Conservation (phyloP, 2,888 invertebrate genomes). For the Lepidonotus clava region DNA sequence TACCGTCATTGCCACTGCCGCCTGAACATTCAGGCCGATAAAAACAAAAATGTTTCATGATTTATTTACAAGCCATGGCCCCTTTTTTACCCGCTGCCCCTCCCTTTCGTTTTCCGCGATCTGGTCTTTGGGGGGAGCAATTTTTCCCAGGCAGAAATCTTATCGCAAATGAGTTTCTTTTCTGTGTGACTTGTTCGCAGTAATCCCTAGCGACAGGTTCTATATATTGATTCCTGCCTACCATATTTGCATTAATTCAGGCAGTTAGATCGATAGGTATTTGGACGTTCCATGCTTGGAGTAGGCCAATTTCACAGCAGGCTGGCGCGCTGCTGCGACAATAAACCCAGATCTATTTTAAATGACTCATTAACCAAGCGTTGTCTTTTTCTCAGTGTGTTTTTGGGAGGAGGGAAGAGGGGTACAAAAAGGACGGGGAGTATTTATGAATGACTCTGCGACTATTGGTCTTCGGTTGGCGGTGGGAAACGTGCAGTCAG, state of each 20-base stretch:
- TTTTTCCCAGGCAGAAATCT: not conserved
- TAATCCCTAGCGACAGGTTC: constrained; percentile 38
- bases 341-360: constrained; percentile 24
- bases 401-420: not conserved
- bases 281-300: not conserved
- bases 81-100: not conserved
- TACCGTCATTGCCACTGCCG: not conserved
- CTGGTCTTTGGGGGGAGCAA: not conserved
- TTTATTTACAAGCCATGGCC: not conserved
- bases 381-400: not conserved
- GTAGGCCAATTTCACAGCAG: constrained; percentile 38
- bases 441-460: not conserved
- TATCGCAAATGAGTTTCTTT: constrained; percentile 28
- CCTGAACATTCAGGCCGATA: not conserved
- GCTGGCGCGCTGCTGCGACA: not conserved
- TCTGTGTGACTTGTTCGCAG: not conserved
- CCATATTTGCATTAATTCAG: constrained; percentile 28
- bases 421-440: not conserved
- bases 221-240: constrained; percentile 24
- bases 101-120: not conserved
- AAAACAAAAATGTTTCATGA: constrained; percentile 6
- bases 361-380: constrained; percentile 37
- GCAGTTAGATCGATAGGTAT: constrained; percentile 17
- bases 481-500: not conserved
- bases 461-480: not conserved